Conservation (phyloP, 1,140 invertebrate genomes). For the Gonioctena quinquepunctata region DNA sequence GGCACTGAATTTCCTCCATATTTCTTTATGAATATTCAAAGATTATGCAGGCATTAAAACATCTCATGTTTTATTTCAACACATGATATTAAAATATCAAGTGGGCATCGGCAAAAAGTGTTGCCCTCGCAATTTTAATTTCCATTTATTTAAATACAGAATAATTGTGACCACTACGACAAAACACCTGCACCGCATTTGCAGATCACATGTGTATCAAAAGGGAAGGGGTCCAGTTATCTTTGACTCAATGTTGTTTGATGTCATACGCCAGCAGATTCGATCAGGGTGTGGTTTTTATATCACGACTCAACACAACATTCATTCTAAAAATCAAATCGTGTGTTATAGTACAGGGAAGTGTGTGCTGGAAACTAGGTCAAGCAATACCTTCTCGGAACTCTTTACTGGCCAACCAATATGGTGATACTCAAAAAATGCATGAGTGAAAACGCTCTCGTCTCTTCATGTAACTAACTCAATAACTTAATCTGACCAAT, state of each 20-base stretch:
- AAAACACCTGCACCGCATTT: neutral
- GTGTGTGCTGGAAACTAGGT: too few species aligned
- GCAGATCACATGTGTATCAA: neutral
- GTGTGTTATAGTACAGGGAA: too few species aligned
- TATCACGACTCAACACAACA: neutral
- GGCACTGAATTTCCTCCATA: too few species aligned
- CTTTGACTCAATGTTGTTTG: neutral
- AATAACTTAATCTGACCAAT: too few species aligned
- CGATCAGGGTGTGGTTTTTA: neutral
- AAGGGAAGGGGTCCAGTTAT: neutral
- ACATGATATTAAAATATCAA: neutral
- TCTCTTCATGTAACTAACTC: too few species aligned
- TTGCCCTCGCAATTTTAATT: neutral
- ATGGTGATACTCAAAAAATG: too few species aligned
- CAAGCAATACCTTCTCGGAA: too few species aligned
- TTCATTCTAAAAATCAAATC: too few species aligned
- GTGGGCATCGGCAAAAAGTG: neutral
- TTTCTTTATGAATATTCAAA: neutral
- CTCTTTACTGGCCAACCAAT: too few species aligned
- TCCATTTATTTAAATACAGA: neutral
- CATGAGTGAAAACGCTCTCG: too few species aligned
- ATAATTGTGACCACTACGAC: neutral
- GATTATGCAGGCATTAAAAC: neutral
- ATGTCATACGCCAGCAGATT: neutral
- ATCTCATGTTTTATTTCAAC: neutral